Evolutionary conservation across 1,140 invertebrate species (phyloP), one percentile per base, ranked within the genome.

Genomic region (Brachionus rubens): DNA sequence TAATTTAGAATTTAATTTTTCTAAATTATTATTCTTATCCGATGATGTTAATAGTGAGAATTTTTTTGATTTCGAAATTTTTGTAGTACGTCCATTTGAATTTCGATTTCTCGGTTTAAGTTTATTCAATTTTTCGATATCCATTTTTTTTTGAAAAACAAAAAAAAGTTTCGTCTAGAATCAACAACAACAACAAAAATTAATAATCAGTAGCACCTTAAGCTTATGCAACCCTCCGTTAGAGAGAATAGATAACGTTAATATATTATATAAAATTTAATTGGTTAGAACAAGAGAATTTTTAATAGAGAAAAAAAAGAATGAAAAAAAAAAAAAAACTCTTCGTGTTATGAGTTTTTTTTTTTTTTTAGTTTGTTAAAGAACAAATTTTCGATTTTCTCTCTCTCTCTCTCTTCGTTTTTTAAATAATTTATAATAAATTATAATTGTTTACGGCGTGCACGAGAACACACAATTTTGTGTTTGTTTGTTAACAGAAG

Each of bases 261-360:
- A 59, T 59, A 33, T n/a, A 59, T 59, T 59, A 59, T 59, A 59
- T 59, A 59, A 59, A 59, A 36, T 59, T 59, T 59, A 59, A 59
- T 59, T 59, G 54, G 54, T 36, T 59, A 59, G 30, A 59, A 59
- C 54, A 30, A 59, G 28, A 33, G 54, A 59, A 59, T 59, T 59
- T 59, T n/a, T 59, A 36, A 10, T 59, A 36, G 30, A 16, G 19
- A 30, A 36, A 36, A 33, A 36, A 36, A 33, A 36, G 16, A 16
- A 59, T 59, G 16, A n/a, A 36, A 59, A 36, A 33, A 59, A 59
- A 28, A 59, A 59, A 59, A 59, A 59, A 59, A 33, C 54, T 59
- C 54, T 59, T 59, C 54, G 54, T 59, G 54, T 59, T 59, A 59
- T 59, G 54, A 59, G 54, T 59, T 59, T 59, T 36, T 59, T 59